Percentiles rank a stretch among this genome's conserved stretches.
Evolutionary conservation across 2,113 vertebrate genomes (phyloP).

Genomic region (Hemiprocne comata): DNA sequence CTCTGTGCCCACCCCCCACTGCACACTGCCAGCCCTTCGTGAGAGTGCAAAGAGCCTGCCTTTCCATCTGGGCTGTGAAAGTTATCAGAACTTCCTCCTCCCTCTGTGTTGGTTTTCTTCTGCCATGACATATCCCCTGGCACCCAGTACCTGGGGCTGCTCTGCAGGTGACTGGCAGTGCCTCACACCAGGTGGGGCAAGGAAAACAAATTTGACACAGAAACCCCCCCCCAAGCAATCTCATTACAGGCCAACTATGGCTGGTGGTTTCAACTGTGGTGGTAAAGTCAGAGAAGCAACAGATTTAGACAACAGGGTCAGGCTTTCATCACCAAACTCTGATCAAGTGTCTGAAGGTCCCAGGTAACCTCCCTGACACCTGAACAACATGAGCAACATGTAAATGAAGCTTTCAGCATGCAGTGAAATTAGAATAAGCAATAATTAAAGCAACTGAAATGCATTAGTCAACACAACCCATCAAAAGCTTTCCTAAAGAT

Average conservation of each 20-base stretch:
- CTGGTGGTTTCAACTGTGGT: not conserved
- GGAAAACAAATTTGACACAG: conserved; percentile 54
- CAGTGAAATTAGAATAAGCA: not conserved
- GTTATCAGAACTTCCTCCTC: conserved; percentile 34
- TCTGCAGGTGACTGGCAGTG: not conserved
- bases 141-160: conserved; percentile 30
- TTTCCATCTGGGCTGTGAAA: conserved; percentile 22
- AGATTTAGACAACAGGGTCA: conserved; percentile 12
- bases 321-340: conserved; percentile 35
- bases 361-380: conserved; percentile 15
- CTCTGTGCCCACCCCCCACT: not conserved
- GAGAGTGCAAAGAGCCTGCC: not conserved
- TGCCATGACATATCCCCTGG: conserved; percentile 39
- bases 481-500: not conserved
- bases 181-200: not conserved
- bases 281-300: conserved; percentile 24
- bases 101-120: conserved; percentile 59
- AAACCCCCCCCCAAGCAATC: not conserved
- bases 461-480: not conserved
- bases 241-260: not conserved
- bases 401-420: not conserved
- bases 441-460: not conserved
- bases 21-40: not conserved
- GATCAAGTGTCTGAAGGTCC: conserved; percentile 32
- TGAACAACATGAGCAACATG: not conserved